Percentiles rank a stretch among this genome's conserved stretches.
phyloP scores from a whole-genome alignment of 2,888 invertebrate species.

The Thumatha senex region DNA sequence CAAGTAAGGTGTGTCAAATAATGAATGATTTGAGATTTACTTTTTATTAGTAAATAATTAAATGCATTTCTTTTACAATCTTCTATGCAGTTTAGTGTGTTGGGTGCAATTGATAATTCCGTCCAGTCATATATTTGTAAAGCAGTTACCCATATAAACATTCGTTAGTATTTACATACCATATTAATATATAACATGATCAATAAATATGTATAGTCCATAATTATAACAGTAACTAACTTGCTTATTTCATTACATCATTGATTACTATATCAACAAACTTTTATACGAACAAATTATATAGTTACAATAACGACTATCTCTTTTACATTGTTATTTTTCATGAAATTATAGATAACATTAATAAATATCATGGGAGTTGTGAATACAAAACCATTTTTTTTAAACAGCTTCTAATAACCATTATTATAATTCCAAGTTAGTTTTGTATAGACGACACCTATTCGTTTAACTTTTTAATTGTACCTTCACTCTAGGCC shows the following conservation, averaged over 20 bases:
- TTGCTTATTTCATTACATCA: not conserved
- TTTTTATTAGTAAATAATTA: too few species aligned
- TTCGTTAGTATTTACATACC: not conserved
- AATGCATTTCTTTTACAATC: too few species aligned
- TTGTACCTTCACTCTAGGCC: slow-evolving; percentile 3
- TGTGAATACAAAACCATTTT: slow-evolving; percentile 22
- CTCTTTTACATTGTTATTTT: slow-evolving; percentile 11
- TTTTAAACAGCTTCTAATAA: not conserved
- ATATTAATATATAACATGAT: not conserved
- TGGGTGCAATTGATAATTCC: not conserved
- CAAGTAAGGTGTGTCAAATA: too few species aligned
- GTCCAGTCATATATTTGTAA: too few species aligned
- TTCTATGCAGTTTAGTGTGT: slow-evolving; percentile 1
- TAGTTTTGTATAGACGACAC: slow-evolving; percentile 15
- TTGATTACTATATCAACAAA: slow-evolving; percentile 1
- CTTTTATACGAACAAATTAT: not conserved
- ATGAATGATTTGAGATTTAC: not conserved
- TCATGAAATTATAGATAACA: slow-evolving; percentile 23
- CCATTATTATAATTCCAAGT: not conserved
- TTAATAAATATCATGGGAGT: slow-evolving; percentile 21
- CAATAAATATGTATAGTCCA: not conserved
- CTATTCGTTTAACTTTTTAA: slow-evolving; percentile 18
- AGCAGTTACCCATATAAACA: too few species aligned
- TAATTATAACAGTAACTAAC: not conserved
- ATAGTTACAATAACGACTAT: slow-evolving; percentile 1